Percentiles rank a stretch among this genome's conserved stretches.
Conservation (phyloP, 1,140 invertebrate genomes). For the Lasioglossum baleicum region DNA sequence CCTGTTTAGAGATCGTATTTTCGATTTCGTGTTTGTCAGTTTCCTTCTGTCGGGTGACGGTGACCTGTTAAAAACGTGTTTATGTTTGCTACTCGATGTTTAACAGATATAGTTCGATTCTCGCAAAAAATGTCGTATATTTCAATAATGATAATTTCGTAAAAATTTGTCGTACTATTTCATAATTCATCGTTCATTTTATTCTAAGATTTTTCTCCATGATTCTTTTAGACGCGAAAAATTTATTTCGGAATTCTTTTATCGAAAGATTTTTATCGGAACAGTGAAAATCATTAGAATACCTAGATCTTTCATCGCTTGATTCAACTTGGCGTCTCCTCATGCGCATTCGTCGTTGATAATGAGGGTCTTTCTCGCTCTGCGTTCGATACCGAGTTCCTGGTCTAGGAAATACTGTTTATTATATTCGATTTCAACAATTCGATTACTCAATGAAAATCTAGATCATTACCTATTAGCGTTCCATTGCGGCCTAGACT, state of each 20-base stretch:
- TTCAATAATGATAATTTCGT: too few species aligned
- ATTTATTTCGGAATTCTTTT: too few species aligned
- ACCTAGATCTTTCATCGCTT: conserved; percentile 76
- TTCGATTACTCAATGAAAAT: background rate
- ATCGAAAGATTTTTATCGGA: background rate
- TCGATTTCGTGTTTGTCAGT: conserved; percentile 64
- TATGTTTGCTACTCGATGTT: background rate
- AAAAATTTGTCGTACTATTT: too few species aligned
- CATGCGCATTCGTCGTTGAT: conserved; percentile 84
- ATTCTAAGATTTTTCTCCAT: too few species aligned
- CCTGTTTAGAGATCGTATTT: conserved; percentile 59
- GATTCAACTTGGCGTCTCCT: conserved; percentile 73
- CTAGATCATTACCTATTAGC: conserved; percentile 70
- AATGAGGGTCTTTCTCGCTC: conserved; percentile 88
- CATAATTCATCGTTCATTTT: too few species aligned
- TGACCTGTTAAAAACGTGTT: conserved; percentile 55
- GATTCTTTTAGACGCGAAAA: too few species aligned
- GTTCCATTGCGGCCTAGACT: conserved; percentile 74
- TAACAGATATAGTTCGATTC: background rate
- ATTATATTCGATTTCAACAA: background rate
- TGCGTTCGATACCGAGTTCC: conserved; percentile 87
- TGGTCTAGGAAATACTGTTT: conserved; percentile 76
- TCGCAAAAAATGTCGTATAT: too few species aligned
- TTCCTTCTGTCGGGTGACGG: conserved; percentile 72
- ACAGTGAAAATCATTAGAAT: background rate